Conservation (phyloP, 2,113 vertebrate genomes). For the Macrotus californicus region DNA sequence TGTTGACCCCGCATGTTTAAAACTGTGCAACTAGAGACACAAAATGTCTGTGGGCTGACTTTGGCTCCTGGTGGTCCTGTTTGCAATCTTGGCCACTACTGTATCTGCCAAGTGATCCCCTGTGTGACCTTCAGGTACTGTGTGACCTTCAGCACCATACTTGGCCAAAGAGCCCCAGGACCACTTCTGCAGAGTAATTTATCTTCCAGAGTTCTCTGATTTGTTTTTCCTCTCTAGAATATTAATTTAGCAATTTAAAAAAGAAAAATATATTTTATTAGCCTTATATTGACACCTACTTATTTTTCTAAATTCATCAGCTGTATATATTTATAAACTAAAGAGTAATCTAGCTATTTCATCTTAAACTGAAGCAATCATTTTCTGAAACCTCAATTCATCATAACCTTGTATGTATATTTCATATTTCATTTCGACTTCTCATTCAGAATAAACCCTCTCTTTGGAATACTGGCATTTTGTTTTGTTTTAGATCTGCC, state of each 20-base stretch:
- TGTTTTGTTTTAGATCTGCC: conserved; percentile 71
- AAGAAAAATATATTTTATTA: neutral
- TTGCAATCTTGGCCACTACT: neutral
- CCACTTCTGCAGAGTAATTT: neutral
- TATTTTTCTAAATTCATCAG: neutral
- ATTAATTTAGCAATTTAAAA: neutral
- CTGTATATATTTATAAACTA: neutral
- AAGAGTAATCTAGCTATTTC: neutral
- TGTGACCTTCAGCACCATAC: neutral
- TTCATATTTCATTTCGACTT: conserved; percentile 53
- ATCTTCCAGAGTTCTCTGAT: conserved; percentile 10
- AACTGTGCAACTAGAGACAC: neutral
- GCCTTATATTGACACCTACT: neutral
- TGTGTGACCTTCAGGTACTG: neutral
- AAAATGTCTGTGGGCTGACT: neutral
- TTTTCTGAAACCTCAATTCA: conserved; percentile 50
- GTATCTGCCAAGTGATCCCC: neutral
- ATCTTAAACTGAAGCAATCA: neutral
- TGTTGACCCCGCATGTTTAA: conserved; percentile 4
- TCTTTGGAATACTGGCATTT: conserved; percentile 72
- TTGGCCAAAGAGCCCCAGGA: neutral
- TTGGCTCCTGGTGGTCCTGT: neutral
- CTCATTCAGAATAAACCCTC: conserved; percentile 31
- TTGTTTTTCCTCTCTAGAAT: neutral
- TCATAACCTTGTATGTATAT: conserved; percentile 7